Evolutionary conservation across 30 jellyfish, hydroid and myxozoan species (phyloP).

Genomic region (Hydra vulgaris): DNA sequence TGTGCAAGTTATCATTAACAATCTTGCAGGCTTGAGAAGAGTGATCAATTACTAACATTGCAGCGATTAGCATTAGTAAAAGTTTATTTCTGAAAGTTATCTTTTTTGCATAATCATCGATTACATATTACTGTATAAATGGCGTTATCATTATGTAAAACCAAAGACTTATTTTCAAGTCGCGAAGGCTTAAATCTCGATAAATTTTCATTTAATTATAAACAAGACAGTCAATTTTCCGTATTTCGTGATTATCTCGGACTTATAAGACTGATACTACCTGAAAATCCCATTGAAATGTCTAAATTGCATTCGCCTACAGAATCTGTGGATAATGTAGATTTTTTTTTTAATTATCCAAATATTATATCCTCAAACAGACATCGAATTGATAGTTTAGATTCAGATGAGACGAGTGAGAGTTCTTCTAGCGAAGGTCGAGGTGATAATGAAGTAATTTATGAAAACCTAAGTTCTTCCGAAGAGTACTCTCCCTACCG

Average conservation of each 20-base stretch:
- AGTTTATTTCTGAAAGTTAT: background rate
- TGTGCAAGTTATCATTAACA: background rate
- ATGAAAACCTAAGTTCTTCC: slow-evolving; percentile 39
- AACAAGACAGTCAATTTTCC: slow-evolving; percentile 29
- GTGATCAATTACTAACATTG: background rate
- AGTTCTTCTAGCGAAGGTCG: slow-evolving; percentile 57
- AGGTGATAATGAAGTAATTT: slow-evolving; percentile 31
- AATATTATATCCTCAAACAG: slow-evolving; percentile 21
- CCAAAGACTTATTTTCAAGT: slow-evolving; percentile 3
- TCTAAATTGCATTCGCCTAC: slow-evolving; percentile 11
- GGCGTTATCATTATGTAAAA: background rate
- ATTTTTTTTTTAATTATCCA: slow-evolving; percentile 18
- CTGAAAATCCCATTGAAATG: slow-evolving; percentile 26
- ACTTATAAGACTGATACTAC: slow-evolving; percentile 67
- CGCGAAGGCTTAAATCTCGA: slow-evolving; percentile 11
- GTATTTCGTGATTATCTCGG: slow-evolving; percentile 95
- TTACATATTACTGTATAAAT: too few relatives aligned
- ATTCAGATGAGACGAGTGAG: slow-evolving; percentile 73
- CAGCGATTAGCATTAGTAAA: background rate
- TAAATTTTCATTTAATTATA: background rate
- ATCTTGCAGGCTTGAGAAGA: background rate
- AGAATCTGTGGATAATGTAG: background rate
- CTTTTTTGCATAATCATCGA: background rate
- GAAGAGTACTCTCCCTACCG: slow-evolving; percentile 26
- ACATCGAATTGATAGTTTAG: slow-evolving; percentile 85